Conservation (phyloP, 1,140 invertebrate genomes). For the Conus ventricosus region DNA sequence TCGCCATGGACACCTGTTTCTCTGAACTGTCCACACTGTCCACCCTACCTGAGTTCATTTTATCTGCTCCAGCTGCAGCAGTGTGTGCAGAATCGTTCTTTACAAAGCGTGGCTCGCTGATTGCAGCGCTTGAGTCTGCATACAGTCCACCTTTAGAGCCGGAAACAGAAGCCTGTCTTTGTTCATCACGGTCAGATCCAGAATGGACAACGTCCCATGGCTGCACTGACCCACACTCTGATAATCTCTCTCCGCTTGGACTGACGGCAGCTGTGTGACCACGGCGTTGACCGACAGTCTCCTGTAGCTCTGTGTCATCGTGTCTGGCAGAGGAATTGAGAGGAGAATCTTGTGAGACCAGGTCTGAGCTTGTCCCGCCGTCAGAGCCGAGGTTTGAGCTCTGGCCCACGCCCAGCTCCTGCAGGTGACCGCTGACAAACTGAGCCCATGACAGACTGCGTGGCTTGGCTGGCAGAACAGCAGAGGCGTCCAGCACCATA, state of each 20-base stretch:
- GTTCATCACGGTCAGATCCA: no score
- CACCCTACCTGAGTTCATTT: no score
- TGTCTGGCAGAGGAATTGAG: neutral
- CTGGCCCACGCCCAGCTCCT: neutral
- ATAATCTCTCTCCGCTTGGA: neutral
- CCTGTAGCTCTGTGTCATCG: neutral
- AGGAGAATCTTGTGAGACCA: neutral
- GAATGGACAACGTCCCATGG: no score
- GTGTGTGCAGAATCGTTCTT: no score
- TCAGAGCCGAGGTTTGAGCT: neutral
- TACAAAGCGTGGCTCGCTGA: no score
- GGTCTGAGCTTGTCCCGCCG: neutral
- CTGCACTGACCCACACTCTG: no score
- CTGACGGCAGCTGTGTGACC: neutral
- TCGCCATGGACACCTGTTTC: no score
- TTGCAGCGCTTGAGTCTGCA: no score
- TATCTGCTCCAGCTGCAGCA: no score
- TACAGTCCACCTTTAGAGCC: no score
- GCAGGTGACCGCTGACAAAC: neutral
- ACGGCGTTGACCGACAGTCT: neutral
- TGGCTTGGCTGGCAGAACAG: neutral
- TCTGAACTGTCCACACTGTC: no score
- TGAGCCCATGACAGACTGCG: neutral
- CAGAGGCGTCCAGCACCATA: conserved; percentile 81
- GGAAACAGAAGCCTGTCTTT: no score